phyloP scores from a whole-genome alignment of 2,888 invertebrate species.

The Fissipunctia ypsillon region DNA sequence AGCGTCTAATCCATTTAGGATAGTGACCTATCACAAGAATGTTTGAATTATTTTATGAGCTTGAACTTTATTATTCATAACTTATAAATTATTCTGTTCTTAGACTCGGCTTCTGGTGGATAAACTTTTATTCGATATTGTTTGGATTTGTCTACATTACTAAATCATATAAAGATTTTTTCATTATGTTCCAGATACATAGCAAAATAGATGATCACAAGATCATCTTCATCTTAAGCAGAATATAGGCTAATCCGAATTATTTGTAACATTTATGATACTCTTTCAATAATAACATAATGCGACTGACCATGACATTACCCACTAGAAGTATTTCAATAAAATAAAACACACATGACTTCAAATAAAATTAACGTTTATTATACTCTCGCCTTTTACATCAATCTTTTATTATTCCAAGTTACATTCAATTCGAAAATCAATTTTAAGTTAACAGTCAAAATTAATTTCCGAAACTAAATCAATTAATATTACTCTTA shows the following conservation, averaged over 20 bases:
- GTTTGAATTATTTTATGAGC: conserved; percentile 12
- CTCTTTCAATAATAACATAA: conserved; percentile 13
- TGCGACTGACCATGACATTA: conserved; percentile 56
- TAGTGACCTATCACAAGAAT: conserved; percentile 39
- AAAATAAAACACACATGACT: conserved; percentile 52
- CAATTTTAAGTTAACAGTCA: conserved; percentile 83
- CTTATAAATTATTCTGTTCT: conserved; percentile 3
- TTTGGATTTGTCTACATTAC: background rate
- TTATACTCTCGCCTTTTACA: conserved; percentile 40
- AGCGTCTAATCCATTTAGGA: background rate
- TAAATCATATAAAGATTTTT: background rate
- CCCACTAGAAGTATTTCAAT: background rate
- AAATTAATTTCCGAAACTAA: conserved; percentile 79
- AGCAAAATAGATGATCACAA: background rate
- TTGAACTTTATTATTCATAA: conserved; percentile 20
- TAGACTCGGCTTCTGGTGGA: background rate
- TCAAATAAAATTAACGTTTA: conserved; percentile 45
- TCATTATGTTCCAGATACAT: background rate
- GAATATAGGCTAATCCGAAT: background rate
- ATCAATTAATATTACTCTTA: conserved; percentile 23
- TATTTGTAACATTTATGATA: background rate
- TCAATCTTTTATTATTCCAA: conserved; percentile 33
- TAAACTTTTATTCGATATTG: background rate
- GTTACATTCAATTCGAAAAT: conserved; percentile 74
- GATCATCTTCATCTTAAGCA: background rate